Percentiles rank a stretch among this genome's conserved stretches.
These are phyloP conservation scores for Andrena marginata DNA, from an alignment of 2,888 invertebrate species.

Conservation along the genomic window DNA sequence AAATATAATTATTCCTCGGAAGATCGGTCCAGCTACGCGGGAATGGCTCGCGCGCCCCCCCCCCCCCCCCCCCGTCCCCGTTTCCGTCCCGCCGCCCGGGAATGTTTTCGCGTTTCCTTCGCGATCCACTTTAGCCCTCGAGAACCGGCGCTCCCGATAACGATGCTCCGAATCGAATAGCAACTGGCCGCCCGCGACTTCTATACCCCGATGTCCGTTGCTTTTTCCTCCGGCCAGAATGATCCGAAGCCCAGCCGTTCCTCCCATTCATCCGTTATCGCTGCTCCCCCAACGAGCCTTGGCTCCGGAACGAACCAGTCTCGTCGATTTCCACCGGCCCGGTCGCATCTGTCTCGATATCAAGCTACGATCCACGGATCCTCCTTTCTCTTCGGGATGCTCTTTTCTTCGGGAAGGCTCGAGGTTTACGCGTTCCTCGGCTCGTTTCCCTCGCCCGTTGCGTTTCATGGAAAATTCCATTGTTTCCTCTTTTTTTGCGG, in stretches of 20 bases:
- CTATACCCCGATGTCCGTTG: neutral
- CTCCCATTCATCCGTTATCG: conserved; percentile 37
- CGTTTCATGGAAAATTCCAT: neutral
- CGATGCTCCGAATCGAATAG: too few species aligned
- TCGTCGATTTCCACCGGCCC: conserved; percentile 10
- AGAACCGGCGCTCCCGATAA: neutral
- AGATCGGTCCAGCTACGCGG: neutral
- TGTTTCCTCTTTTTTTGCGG: too few species aligned
- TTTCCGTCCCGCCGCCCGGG: neutral
- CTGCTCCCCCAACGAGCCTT: neutral
- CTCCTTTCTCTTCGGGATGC: neutral
- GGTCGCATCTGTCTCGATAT: conserved; percentile 29
- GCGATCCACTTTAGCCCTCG: neutral
- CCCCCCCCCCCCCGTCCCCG: too few species aligned
- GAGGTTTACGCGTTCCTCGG: too few species aligned
- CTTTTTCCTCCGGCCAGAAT: conserved; percentile 7
- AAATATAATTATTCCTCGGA: neutral
- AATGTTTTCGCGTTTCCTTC: too few species aligned
- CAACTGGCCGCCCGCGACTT: neutral
- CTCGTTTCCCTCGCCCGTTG: too few species aligned
- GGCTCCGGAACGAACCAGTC: conserved; percentile 28
- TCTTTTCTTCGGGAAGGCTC: neutral
- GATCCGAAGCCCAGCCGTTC: neutral
- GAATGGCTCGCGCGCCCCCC: neutral
- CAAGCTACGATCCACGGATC: neutral